These are phyloP conservation scores for Platycnemis pennipes DNA, from an alignment of 2,888 invertebrate genomes.

Conservation along the genomic window DNA sequence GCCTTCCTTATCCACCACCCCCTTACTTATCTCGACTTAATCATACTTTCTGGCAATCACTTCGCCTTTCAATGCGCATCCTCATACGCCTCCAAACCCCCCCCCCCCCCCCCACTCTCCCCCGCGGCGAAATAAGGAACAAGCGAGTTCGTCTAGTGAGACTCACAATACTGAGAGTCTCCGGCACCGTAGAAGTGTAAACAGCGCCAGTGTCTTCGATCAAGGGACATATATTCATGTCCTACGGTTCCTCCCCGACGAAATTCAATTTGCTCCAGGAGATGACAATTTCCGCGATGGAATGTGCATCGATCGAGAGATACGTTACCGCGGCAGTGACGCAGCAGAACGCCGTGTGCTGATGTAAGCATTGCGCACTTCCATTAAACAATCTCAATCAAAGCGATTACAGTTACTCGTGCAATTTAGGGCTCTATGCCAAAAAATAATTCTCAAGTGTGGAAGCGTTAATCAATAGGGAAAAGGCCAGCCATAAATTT, in stretches of 20 bases:
- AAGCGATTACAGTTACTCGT: too few relatives aligned
- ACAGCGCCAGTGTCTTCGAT: background rate
- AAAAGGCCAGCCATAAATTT: too few relatives aligned
- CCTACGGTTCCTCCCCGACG: background rate
- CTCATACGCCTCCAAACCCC: background rate
- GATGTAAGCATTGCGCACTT: too few relatives aligned
- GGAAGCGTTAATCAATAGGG: too few relatives aligned
- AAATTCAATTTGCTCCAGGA: background rate
- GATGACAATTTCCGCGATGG: background rate
- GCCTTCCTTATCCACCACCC: background rate
- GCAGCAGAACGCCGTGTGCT: too few relatives aligned
- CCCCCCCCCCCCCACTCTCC: background rate
- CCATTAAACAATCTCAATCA: too few relatives aligned
- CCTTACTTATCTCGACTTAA: background rate
- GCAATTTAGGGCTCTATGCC: too few relatives aligned
- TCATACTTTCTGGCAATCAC: background rate
- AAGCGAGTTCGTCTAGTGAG: background rate
- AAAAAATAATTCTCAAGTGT: too few relatives aligned
- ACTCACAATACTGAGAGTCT: background rate
- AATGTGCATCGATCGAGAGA: background rate
- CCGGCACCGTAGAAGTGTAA: background rate
- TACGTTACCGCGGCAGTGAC: too few relatives aligned
- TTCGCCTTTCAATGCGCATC: background rate
- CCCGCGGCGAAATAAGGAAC: background rate
- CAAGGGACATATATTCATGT: background rate